A percentile compares a stretch with the other conserved stretches of the same genome.
These are phyloP conservation scores for Austrolebias charrua DNA, from an alignment of 2,797 vertebrate genomes.

Conservation along the genomic window DNA sequence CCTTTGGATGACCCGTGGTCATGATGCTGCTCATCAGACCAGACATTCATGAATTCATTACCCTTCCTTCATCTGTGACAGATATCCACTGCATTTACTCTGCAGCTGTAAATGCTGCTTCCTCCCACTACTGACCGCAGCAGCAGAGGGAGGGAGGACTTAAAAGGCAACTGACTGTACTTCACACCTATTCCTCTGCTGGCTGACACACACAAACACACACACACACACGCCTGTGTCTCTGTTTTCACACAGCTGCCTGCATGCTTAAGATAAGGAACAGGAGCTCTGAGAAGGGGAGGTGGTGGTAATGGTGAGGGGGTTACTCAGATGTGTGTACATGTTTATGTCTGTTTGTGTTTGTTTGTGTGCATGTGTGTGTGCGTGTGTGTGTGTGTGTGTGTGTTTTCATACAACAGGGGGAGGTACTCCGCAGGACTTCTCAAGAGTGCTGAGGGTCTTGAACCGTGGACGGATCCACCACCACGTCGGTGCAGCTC, in stretches of 20 bases:
- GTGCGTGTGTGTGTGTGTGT: no score
- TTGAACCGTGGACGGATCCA: slow-evolving; percentile 32
- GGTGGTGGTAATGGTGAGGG: slow-evolving; percentile 1
- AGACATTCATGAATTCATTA: slow-evolving; percentile 14
- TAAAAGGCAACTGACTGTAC: slow-evolving; percentile 73
- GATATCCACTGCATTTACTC: slow-evolving; percentile 6
- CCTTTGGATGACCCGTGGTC: slow-evolving; percentile 28
- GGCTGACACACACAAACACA: slow-evolving; percentile 50
- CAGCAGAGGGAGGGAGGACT: slow-evolving; percentile 35
- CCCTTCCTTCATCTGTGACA: slow-evolving; percentile 40
- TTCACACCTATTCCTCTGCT: slow-evolving; percentile 71
- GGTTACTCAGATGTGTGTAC: slow-evolving; percentile 32
- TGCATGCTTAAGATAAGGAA: slow-evolving; percentile 78
- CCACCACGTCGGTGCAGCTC: slow-evolving; percentile 17
- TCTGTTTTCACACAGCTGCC: slow-evolving; percentile 68
- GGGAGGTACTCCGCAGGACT: slow-evolving; percentile 60
- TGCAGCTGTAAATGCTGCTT: slow-evolving; percentile 53
- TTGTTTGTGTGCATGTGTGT: no score
- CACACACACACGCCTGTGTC: slow-evolving; percentile 40
- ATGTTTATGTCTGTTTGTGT: slow-evolving; percentile 50
- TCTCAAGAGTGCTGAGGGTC: slow-evolving; percentile 63
- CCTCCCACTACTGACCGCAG: slow-evolving; percentile 44
- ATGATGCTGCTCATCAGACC: slow-evolving; percentile 10
- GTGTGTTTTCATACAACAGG: no score
- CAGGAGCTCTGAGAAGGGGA: slow-evolving; percentile 60